Base-by-base conservation (phyloP, 92 coral and sea anemone species). In the Ricordea florida region DNA sequence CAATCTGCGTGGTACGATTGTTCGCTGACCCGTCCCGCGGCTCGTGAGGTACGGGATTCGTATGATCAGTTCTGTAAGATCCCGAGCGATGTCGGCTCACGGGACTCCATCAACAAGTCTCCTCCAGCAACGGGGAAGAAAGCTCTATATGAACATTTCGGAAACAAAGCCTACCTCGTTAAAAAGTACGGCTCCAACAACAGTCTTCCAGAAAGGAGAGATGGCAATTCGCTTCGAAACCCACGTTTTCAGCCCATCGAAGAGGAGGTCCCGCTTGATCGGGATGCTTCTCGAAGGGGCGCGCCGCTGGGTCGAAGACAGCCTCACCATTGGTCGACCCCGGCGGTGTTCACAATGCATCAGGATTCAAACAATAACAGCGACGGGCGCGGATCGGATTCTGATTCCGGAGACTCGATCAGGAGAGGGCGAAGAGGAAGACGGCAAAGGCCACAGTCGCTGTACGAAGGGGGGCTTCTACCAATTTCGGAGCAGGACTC, bases 301-400 rank as follows among this genome's bases (percentile, higher is more conserved):
- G 67, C 76, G 36, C 38, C 62, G 31, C 66, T 85, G 22, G 63
- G 84, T 49, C 78, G 94, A 16, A 72, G 67, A 53, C 89, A 78
- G 23, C 92, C 97, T 0, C 98, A 94, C 35, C 98, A 92, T 52
- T 94, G 98, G 97, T 94, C 98, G 24, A 83, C 91, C 31, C 98
- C 98, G 13, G 98, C 96, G 14, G 94, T 92, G 18, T 92, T 88
- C 62, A 73, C 93, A 27, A 73, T 64, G 32, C 66, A 41, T 10
- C 82, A 81, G 60, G 92, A 94, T 59, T 81, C 89, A 50, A 88
- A 65, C 35, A 60, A 66, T 31, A 81, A 63, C 58, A 69, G 80
- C 48, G 90, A 83, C 34, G 37, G 62, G 5, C 62, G 66, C 18
- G 80, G 60, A 42, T 85, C 90, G 14, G 90, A 88, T 42, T 78